Evolutionary conservation across 1,140 invertebrate species (phyloP), one percentile per base, ranked within the genome.

Genomic region (Conopomorpha cramerella): DNA sequence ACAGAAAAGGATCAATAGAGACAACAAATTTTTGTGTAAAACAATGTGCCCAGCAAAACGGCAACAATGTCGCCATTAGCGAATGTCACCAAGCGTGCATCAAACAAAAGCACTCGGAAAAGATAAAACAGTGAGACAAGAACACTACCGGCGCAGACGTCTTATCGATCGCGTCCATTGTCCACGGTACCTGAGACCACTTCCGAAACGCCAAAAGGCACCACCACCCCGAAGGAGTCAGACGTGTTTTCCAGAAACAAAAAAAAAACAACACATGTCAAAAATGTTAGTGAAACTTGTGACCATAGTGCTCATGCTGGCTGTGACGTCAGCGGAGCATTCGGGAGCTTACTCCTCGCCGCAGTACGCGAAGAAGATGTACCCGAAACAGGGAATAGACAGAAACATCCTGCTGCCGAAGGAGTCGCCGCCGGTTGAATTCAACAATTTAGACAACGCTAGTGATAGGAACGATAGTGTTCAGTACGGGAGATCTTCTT

Each of bases 351-450:
- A 79, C 36, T 77, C 73, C 1, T 77, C 77, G 0, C 77, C 77
- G 0, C 77, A 79, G 11, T 79, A 79, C 44, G 77, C 77, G 3
- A 78, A 79, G 45, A 78, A 76, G 25, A 62, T 67, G 54, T 64
- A 58, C 19, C 66, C 70, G 3, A 71, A 58, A 32, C 48, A 57
- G 36, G 45, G 45, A 16, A 61, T 51, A 13, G 65, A 74, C 4
- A 54, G 55, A 0, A 64, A 50, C 33, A 45, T 46, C 0, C 38
- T 71, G 14, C 36, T 72, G 1, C 70, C 70, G 1, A 54, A 55
- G 26, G 67, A 72, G 15, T 64, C 49, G 10, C 51, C 54, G 3
- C 43, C 56, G 8, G 28, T 55, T 11, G 26, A 35, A 1, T 72
- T 68, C 36, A 61, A 56, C 28, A 44, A 46, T 3, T 52, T 38